phyloP scores from a whole-genome alignment of 2,888 invertebrate species.

The Achlya flavicornis region DNA sequence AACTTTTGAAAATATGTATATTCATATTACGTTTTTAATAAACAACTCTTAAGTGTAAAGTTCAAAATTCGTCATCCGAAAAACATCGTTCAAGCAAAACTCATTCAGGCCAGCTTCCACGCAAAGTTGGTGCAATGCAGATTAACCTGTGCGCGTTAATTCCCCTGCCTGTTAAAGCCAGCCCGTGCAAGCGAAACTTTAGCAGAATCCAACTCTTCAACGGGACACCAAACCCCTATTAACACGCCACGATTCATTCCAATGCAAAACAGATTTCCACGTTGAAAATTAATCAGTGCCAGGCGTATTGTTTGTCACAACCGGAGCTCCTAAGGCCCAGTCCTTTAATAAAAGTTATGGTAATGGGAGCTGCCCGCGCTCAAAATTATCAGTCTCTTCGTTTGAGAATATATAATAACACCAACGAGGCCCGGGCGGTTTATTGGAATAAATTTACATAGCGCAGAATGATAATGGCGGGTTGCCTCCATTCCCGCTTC shows the following conservation, averaged over 20 bases:
- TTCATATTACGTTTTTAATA: too few relatives aligned
- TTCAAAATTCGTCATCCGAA: slow-evolving; percentile 18
- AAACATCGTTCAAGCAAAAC: slow-evolving; percentile 24
- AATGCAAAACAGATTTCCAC: slow-evolving; percentile 78
- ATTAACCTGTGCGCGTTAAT: slow-evolving; percentile 20
- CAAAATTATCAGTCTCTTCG: slow-evolving; percentile 77
- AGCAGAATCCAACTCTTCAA: slow-evolving; percentile 28
- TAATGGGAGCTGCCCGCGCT: slow-evolving; percentile 74
- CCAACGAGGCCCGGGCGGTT: slow-evolving; percentile 69
- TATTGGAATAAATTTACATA: slow-evolving; percentile 84
- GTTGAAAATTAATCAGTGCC: slow-evolving; percentile 77
- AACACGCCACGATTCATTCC: slow-evolving; percentile 60
- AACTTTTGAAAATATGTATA: too few relatives aligned
- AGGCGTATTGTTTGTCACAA: slow-evolving; percentile 73
- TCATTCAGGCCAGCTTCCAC: slow-evolving; percentile 21
- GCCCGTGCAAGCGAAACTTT: slow-evolving; percentile 13
- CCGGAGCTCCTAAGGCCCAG: slow-evolving; percentile 62
- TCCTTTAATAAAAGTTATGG: slow-evolving; percentile 83
- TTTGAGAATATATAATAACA: slow-evolving; percentile 83
- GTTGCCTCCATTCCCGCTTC: slow-evolving; percentile 61
- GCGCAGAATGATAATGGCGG: slow-evolving; percentile 71
- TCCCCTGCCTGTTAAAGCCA: slow-evolving; percentile 9
- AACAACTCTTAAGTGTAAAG: neutral
- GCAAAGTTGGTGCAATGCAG: slow-evolving; percentile 31
- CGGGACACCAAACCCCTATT: slow-evolving; percentile 47